Evolutionary conservation across 1,140 invertebrate genomes (phyloP), one percentile per base, ranked within the genome.

Genomic region (Euborellia annulipes): DNA sequence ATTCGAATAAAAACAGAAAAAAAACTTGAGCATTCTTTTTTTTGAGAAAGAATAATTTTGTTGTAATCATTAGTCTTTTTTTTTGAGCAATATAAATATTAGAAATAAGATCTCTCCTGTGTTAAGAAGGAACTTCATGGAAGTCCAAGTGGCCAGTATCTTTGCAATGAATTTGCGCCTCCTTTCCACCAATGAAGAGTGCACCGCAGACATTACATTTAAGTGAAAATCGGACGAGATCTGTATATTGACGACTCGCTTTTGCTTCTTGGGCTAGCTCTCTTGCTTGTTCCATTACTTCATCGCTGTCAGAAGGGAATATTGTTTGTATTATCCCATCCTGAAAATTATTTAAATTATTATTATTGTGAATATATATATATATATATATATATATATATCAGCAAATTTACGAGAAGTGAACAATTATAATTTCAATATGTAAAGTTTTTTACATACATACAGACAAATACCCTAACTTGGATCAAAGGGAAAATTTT

Each of bases 201-300:
- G 70, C 62, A 51, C 83, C 70, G 61, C 91, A 96, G 13, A 78
- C 68, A 48, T 80, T 64, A 63, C 91, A 95, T 46, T 79, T 79
- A 1, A 95, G 60, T 0, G 76, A 81, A 55, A 95, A 93, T 53
- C 82, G 83, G 54, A 82, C 75, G 0, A 92, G 72, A 67, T 94
- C 88, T 3, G 90, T 95, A 58, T 78, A 95, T 56, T 89, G 88
- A 50, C 84, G 72, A 52, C 81, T 82, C 11, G 77, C 78, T 64
- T 89, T 86, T 0, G 87, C 87, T 68, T 94, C 88, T 45, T 72
- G 68, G 0, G 87, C 89, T 20, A 96, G 58, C 58, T 86, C 79
- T 49, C 83, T 73, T 0, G 90, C 92, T 61, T 88, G 76, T 32
- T 70, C 62, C 34, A 88, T 68, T 20, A 90, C 70, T 6, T 64